These are phyloP conservation scores for Phylloscopus trochilus DNA, from an alignment of 2,113 vertebrate genomes.

Conservation along the genomic window DNA sequence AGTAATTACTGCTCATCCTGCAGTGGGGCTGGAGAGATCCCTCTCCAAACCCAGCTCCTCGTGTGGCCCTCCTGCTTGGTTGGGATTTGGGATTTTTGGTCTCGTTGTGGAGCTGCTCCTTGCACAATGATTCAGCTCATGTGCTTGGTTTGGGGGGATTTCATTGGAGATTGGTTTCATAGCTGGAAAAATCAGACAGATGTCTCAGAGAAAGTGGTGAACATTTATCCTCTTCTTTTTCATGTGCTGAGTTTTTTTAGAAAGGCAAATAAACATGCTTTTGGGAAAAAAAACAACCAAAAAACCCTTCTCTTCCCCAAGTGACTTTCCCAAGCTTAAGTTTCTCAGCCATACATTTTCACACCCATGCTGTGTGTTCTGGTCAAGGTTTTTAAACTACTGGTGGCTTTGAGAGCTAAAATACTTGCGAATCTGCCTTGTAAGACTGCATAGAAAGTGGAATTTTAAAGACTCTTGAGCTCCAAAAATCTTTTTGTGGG, in stretches of 20 bases:
- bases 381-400: background rate
- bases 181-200: background rate
- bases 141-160: background rate
- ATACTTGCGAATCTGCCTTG: background rate
- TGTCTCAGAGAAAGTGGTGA: background rate
- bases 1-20: background rate
- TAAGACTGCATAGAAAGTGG: background rate
- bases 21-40: background rate
- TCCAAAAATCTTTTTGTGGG: background rate
- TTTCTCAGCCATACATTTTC: background rate
- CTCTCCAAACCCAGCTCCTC: background rate
- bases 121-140: background rate
- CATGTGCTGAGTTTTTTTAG: background rate
- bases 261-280: background rate
- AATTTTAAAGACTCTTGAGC: background rate
- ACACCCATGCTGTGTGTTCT: background rate
- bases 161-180: background rate
- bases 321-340: background rate
- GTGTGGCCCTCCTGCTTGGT: background rate
- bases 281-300: background rate
- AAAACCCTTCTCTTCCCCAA: background rate
- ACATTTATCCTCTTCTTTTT: background rate
- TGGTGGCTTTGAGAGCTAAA: background rate
- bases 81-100: background rate
- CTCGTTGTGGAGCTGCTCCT: background rate